These are phyloP conservation scores for Pyxicephalus adspersus DNA, from an alignment of 2,113 vertebrate species.

Conservation along the genomic window DNA sequence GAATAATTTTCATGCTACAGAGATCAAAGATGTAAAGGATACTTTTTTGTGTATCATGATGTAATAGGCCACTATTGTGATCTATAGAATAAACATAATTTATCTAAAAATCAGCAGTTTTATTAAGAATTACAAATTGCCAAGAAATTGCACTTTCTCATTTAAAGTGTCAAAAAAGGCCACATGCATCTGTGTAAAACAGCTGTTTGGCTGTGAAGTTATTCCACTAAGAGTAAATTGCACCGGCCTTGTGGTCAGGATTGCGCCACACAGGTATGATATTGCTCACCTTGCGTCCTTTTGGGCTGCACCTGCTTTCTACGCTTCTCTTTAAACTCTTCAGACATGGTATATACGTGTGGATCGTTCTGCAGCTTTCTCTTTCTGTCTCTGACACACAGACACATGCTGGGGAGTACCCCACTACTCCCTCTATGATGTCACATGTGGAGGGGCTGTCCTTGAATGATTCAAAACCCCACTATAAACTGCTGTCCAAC, in stretches of 20 bases:
- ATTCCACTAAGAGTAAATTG: not conserved
- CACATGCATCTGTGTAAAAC: not conserved
- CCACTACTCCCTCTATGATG: conserved; percentile 46
- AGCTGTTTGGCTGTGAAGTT: not conserved
- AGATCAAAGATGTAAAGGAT: no score
- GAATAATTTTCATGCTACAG: no score
- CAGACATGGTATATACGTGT: conserved; percentile 68
- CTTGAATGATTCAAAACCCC: conserved; percentile 31
- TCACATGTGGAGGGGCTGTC: conserved; percentile 51
- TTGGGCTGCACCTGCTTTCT: conserved; percentile 81
- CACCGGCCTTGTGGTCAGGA: not conserved
- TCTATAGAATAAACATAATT: no score
- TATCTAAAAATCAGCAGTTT: no score
- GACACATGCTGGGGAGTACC: conserved; percentile 55
- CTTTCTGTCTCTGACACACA: conserved; percentile 47
- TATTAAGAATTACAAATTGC: no score
- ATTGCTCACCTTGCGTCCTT: conserved; percentile 74
- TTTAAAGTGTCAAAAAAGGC: not conserved
- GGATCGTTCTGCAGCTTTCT: conserved; percentile 39
- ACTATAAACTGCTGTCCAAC: conserved; percentile 17
- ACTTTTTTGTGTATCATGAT: no score
- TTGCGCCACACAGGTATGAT: not conserved
- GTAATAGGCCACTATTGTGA: no score
- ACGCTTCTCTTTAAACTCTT: conserved; percentile 76
- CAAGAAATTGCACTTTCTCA: no score